phyloP scores from a whole-genome alignment of 2,888 invertebrate species.

The Stenurella melanura region DNA sequence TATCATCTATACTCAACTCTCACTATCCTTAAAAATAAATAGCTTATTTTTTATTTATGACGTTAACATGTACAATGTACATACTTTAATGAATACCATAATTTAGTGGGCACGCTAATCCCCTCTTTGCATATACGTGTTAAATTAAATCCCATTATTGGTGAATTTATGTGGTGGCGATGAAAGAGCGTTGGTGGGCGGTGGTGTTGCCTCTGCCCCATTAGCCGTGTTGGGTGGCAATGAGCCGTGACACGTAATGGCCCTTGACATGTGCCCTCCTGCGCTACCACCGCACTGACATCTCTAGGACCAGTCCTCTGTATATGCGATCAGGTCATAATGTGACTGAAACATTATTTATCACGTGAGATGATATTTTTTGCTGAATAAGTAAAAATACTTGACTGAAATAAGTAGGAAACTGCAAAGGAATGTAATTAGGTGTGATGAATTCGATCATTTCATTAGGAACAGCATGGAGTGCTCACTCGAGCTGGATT shows the following conservation, averaged over 20 bases:
- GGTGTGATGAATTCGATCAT: too few species aligned
- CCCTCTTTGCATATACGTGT: constrained; percentile 41
- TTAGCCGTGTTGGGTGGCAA: constrained; percentile 58
- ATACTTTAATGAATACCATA: not conserved
- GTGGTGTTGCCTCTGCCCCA: constrained; percentile 56
- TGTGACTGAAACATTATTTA: not conserved
- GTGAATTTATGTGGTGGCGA: constrained; percentile 57
- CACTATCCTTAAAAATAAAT: too few species aligned
- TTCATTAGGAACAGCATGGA: too few species aligned
- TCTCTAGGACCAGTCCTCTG: constrained; percentile 9
- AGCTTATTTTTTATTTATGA: too few species aligned
- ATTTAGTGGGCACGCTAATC: not conserved
- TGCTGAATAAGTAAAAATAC: not conserved
- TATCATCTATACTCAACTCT: too few species aligned
- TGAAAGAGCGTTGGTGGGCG: constrained; percentile 54
- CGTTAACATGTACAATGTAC: too few species aligned
- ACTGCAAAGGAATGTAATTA: not conserved
- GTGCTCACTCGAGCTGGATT: too few species aligned
- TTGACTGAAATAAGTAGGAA: not conserved
- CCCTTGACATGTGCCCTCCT: constrained; percentile 55
- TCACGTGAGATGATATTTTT: not conserved
- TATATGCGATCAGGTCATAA: constrained; percentile 19
- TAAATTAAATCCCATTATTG: constrained; percentile 53
- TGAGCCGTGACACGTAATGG: constrained; percentile 60
- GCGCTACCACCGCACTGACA: constrained; percentile 27